Base-by-base conservation (phyloP, 2,888 invertebrate species). In the Colostygia pectinataria region DNA sequence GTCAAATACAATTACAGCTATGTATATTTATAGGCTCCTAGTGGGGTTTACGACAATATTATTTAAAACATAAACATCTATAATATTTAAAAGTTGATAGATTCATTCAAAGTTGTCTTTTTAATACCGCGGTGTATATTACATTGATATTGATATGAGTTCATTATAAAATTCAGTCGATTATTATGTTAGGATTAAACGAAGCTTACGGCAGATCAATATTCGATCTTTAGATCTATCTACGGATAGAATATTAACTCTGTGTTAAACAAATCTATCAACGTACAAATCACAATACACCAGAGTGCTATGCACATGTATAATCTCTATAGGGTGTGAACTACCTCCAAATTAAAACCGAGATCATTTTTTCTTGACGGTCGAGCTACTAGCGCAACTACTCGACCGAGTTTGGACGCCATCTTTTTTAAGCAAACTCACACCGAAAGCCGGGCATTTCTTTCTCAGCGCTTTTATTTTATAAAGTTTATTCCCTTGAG, bases 321-420 rank as follows among this genome's bases (percentile, higher is more conserved):
- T 61, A 66, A 57, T 48, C 43, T 55, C 48, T 61, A 67, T 59
- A 61, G 66, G 65, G 65, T 57, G 64, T 49, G 46, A 59, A 59
- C 58, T 56, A 61, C 14, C 28, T 10, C 39, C 12, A 27, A 41
- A 39, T 63, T 71, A 71, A 33, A 54, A 64, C 68, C 52, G 70
- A 76, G 77, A 90, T 91, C 91, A 91, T 90, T 91, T 91, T 74
- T 91, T 91, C 62, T 89, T 90, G 1, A 81, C 89, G 1, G 83
- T 82, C 9, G 88, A 80, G 53, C 76, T 77, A 43, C 81, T 79
- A 8, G 85, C 82, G 52, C 82, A 78, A 70, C 82, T 87, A 77
- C 82, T 87, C 59, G 90, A 86, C 48, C 91, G 77, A 1, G 91
- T 90, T 51, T 89, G 88, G 4, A 90, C 68, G 43, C 88, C 85